Base-by-base conservation (phyloP, 2,797 vertebrate genomes). In the Mormyrus hasselquistii region DNA sequence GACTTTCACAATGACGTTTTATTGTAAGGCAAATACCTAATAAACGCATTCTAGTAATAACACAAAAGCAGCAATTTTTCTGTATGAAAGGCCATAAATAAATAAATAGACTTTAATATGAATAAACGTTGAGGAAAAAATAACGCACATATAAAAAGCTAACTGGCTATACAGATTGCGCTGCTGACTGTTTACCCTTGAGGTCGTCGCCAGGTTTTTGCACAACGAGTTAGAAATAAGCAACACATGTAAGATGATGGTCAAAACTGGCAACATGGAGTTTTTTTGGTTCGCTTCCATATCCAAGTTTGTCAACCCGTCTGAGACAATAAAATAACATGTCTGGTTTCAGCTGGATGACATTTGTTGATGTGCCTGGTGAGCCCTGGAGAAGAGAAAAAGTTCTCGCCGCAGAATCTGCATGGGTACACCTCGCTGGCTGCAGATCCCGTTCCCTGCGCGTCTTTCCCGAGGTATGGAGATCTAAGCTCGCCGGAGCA, bases 361-460 rank as follows among this genome's bases (percentile, higher is more conserved):
- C 89, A 90, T 89, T 91, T 91, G 90, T 93, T 92, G 88, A 93
- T 91, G 90, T 93, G 92, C 76, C 92, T 91, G 34, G 91, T 92
- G 76, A 93, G 89, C 38, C 92, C 92, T 52, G 92, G 92, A 47
- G 92, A 93, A 4, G 92, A 92, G 88, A 90, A 91, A 47, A 91
- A 92, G 59, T 90, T 91, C 73, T 93, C 91, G 16, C 88, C 88
- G 65, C 92, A 93, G 89, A 92, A 92, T 6, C 92, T 89, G 87
- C 92, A 92, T 3, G 88, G 89, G 90, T 88, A 92, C 22, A 90
- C 86, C 9, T 90, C 90, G 19, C 87, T 57, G 12, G 88, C 83
- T 3, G 29, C 47, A 57, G 47, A 65, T 12, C 82, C 1, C 25
- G 25, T 41, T 41, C 86, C 87, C 10, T 73, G n/a, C 22, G 85